Conservation (phyloP, 2,113 vertebrate species). For the Lota lota region DNA sequence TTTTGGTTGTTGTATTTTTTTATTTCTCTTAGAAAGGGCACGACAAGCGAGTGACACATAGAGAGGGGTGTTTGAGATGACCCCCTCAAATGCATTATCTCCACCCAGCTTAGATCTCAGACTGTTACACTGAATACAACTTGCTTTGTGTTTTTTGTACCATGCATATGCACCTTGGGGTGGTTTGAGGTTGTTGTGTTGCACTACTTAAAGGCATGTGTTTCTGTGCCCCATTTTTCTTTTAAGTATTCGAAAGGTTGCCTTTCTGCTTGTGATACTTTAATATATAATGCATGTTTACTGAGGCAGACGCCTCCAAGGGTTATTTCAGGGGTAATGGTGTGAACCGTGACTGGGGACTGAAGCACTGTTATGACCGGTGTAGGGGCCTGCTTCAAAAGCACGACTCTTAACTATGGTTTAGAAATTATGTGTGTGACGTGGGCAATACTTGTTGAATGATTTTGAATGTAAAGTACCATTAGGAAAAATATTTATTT, state of each 20-base stretch:
- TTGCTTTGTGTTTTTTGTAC: slow-evolving; percentile 7
- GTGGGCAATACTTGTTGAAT: too few species aligned
- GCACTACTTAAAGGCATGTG: slow-evolving; percentile 24
- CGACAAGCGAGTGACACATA: slow-evolving; percentile 4
- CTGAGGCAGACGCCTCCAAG: neutral
- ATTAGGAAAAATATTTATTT: too few species aligned
- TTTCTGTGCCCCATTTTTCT: slow-evolving; percentile 31
- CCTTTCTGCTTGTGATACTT: neutral
- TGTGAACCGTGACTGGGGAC: neutral
- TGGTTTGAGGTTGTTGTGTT: slow-evolving; percentile 32
- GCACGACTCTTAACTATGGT: too few species aligned
- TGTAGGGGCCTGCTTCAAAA: too few species aligned
- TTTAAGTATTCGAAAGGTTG: slow-evolving; percentile 3
- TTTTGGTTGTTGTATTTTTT: too few species aligned
- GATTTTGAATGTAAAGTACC: too few species aligned
- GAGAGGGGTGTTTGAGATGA: too few species aligned
- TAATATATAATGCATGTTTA: slow-evolving; percentile 6
- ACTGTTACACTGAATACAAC: neutral
- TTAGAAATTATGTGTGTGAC: neutral
- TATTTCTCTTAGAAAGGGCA: neutral
- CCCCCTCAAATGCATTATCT: too few species aligned
- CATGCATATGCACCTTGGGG: slow-evolving; percentile 23
- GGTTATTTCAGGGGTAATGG: neutral
- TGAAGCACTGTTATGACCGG: neutral
- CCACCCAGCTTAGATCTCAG: too few species aligned